These are phyloP conservation scores for Dolichomitus sp. DNA, from an alignment of 2,888 invertebrate genomes.

Conservation along the genomic window DNA sequence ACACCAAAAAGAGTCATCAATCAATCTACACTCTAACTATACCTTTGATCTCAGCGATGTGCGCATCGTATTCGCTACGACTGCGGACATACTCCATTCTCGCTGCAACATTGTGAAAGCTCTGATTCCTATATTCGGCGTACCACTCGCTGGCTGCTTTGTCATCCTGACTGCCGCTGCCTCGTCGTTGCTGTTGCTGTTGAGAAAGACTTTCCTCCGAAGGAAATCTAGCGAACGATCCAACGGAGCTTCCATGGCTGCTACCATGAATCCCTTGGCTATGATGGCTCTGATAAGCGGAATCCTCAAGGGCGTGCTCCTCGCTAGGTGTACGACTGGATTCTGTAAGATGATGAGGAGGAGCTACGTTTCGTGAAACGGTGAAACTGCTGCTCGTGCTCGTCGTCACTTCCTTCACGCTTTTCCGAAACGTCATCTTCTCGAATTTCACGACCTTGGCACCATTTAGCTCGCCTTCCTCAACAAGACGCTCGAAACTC, in stretches of 20 bases:
- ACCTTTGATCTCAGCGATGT: slow-evolving; percentile 96
- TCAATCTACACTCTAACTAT: not conserved
- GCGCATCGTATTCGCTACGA: slow-evolving; percentile 94
- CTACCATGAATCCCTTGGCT: slow-evolving; percentile 81
- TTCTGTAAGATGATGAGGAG: slow-evolving; percentile 70
- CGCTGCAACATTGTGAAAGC: slow-evolving; percentile 90
- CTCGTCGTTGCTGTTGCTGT: slow-evolving; percentile 53
- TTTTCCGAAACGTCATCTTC: slow-evolving; percentile 90
- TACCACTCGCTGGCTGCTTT: slow-evolving; percentile 87
- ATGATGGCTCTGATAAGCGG: slow-evolving; percentile 88
- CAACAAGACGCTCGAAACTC: slow-evolving; percentile 87
- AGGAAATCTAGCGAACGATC: slow-evolving; percentile 87
- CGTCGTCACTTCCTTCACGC: slow-evolving; percentile 88
- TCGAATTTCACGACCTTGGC: slow-evolving; percentile 91
- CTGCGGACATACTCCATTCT: slow-evolving; percentile 92
- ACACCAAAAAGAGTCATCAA: not conserved
- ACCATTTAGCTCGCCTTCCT: slow-evolving; percentile 90
- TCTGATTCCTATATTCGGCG: slow-evolving; percentile 88
- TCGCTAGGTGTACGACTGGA: slow-evolving; percentile 88
- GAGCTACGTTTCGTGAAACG: slow-evolving; percentile 7
- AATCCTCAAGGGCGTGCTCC: slow-evolving; percentile 87
- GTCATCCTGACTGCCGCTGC: slow-evolving; percentile 79
- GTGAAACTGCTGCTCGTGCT: slow-evolving; percentile 62
- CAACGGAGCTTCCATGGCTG: slow-evolving; percentile 87
- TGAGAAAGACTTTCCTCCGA: slow-evolving; percentile 87